Evolutionary conservation across 2,888 invertebrate genomes (phyloP).

Genomic region (Ptychoptera contaminata): DNA sequence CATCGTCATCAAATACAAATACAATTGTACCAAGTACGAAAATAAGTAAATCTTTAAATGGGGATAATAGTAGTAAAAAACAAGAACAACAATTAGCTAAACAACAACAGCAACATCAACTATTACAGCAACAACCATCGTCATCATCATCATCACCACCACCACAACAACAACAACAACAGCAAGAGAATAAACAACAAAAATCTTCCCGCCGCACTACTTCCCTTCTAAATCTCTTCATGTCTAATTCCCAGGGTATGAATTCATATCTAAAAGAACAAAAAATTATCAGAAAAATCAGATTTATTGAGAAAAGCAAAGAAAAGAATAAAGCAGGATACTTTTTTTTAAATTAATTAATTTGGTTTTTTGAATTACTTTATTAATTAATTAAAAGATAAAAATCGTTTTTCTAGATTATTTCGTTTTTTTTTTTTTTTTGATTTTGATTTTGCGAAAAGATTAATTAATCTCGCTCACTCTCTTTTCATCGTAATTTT

Average conservation of each 20-base stretch:
- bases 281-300: no score
- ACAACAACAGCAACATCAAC: constrained; percentile 10
- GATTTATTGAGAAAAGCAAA: no score
- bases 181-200: constrained; percentile 20
- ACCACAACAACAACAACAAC: constrained; percentile 14
- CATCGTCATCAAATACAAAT: constrained; percentile 18
- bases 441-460: no score
- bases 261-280: constrained; percentile 10
- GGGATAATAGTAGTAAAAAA: no score
- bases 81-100: no score
- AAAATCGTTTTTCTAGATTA: no score
- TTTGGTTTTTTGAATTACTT: no score
- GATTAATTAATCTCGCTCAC: no score
- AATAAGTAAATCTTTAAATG: constrained; percentile 1
- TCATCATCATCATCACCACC: constrained; percentile 12
- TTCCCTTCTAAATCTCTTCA: constrained; percentile 88
- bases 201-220: constrained; percentile 85
- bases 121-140: constrained; percentile 15
- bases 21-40: constrained; percentile 14
- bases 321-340: constrained; percentile 2
- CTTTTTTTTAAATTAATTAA: neutral
- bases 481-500: no score
- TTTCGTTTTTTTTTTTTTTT: no score
- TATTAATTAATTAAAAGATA: neutral
- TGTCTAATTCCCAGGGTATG: constrained; percentile 86